Conservation (phyloP, 2,113 vertebrate genomes). For the Callorhinus ursinus region DNA sequence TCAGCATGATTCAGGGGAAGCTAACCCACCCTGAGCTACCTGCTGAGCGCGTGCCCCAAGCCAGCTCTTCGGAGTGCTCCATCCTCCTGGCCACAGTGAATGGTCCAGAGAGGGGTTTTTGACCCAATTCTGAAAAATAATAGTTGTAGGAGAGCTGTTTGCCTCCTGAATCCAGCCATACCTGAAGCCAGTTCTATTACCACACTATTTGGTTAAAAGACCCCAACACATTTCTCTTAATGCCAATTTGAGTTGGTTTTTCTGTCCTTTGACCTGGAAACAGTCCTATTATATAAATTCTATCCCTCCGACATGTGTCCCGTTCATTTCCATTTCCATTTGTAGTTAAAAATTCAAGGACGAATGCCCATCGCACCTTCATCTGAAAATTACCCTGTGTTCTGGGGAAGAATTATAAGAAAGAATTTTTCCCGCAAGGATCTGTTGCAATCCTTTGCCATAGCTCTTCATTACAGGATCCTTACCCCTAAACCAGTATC, state of each 20-base stretch:
- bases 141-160: background rate
- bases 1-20: background rate
- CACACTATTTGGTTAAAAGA: background rate
- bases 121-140: background rate
- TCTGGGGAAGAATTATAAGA: background rate
- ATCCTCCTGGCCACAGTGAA: background rate
- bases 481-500: background rate
- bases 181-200: background rate
- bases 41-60: accelerated
- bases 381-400: background rate
- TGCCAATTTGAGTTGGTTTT: background rate
- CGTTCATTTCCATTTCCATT: background rate
- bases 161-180: background rate
- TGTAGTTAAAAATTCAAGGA: background rate
- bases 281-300: background rate
- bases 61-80: accelerated
- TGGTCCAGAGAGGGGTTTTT: background rate
- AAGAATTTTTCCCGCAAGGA: background rate
- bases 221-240: too few species aligned
- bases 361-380: background rate
- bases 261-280: background rate
- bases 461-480: background rate
- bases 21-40: accelerated
- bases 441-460: background rate
- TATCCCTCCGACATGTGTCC: background rate